phyloP scores from a whole-genome alignment of 2,888 invertebrate genomes.

The Neoaliturus tenellus region DNA sequence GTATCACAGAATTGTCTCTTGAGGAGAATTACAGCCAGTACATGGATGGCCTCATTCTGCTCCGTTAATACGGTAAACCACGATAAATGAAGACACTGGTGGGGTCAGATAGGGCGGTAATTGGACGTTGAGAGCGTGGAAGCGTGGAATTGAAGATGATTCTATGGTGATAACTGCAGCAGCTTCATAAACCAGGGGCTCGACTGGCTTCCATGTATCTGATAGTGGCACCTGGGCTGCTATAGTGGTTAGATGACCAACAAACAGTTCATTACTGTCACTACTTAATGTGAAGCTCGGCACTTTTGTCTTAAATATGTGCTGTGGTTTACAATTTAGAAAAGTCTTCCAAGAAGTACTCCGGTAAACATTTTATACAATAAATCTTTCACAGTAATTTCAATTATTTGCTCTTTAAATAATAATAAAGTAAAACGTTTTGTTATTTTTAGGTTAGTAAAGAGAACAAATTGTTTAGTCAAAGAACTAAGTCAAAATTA shows the following conservation, averaged over 20 bases:
- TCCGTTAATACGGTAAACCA: constrained; percentile 2
- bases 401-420: too few relatives aligned
- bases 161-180: background rate
- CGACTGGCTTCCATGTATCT: background rate
- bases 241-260: background rate
- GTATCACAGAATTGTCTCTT: background rate
- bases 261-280: constrained; percentile 2
- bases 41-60: background rate
- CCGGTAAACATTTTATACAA: too few relatives aligned
- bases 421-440: too few relatives aligned
- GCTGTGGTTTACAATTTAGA: too few relatives aligned
- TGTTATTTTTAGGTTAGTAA: too few relatives aligned
- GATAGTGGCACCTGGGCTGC: background rate
- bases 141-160: background rate
- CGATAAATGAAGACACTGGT: background rate
- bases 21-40: background rate
- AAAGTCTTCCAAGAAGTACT: too few relatives aligned
- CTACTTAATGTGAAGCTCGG: background rate
- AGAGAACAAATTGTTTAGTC: too few relatives aligned
- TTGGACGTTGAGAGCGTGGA: background rate
- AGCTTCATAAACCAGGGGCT: background rate
- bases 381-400: too few relatives aligned
- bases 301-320: too few relatives aligned
- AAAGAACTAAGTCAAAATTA: too few relatives aligned
- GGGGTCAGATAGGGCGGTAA: background rate